A percentile compares a stretch with the other conserved stretches of the same genome.
Evolutionary conservation across 1,140 invertebrate genomes (phyloP).

Genomic region (Aphelinus certus): DNA sequence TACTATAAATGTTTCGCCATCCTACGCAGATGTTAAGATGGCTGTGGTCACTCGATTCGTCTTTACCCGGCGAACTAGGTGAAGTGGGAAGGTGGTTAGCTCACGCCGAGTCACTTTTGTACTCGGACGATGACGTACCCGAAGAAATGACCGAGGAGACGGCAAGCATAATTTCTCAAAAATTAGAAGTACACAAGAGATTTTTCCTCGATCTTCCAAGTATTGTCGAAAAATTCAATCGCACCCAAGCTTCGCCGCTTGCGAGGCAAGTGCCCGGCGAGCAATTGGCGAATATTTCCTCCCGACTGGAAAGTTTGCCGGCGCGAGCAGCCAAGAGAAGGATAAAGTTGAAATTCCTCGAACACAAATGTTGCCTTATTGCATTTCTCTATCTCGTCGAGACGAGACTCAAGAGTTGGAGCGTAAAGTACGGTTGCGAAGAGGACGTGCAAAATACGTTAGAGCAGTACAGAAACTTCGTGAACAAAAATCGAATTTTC

Average conservation of each 20-base stretch:
- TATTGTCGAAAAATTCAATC: slow-evolving; percentile 80
- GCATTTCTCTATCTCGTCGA: slow-evolving; percentile 90
- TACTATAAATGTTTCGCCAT: slow-evolving; percentile 4
- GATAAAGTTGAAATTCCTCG: slow-evolving; percentile 86
- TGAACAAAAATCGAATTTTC: slow-evolving; percentile 90
- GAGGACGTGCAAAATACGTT: slow-evolving; percentile 85
- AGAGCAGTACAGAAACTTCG: slow-evolving; percentile 91
- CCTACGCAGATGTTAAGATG: slow-evolving; percentile 77
- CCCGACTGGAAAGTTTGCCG: slow-evolving; percentile 77
- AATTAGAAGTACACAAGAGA: slow-evolving; percentile 87
- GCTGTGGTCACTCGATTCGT: slow-evolving; percentile 86
- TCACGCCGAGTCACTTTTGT: slow-evolving; percentile 83
- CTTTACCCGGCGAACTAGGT: slow-evolving; percentile 84
- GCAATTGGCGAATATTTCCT: slow-evolving; percentile 83
- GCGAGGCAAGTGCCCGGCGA: slow-evolving; percentile 75
- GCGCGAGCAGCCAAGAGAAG: slow-evolving; percentile 78
- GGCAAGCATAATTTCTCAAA: slow-evolving; percentile 84
- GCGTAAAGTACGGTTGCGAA: slow-evolving; percentile 85
- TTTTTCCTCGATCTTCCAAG: slow-evolving; percentile 87
- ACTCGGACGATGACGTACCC: slow-evolving; percentile 82
- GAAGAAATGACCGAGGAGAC: slow-evolving; percentile 85
- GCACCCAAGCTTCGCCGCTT: slow-evolving; percentile 70
- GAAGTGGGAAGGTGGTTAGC: slow-evolving; percentile 90
- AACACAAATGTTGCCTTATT: slow-evolving; percentile 92
- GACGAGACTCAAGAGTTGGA: slow-evolving; percentile 88